Percentiles rank a stretch among this genome's conserved stretches.
These are phyloP conservation scores for Macrophya alboannulata DNA, from an alignment of 2,888 invertebrate genomes.

Conservation along the genomic window DNA sequence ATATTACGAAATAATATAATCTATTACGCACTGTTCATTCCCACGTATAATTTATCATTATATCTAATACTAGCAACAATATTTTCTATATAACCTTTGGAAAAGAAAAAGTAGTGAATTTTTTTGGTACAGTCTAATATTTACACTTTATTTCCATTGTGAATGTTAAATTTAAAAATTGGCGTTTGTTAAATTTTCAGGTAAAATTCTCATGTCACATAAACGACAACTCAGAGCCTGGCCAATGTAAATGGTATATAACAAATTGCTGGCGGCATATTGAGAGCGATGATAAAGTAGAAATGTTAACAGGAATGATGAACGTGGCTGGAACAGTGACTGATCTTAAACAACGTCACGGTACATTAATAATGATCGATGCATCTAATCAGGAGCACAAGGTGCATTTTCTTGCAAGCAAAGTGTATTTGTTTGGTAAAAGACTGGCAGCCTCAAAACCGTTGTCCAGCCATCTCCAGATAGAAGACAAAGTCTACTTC, in stretches of 20 bases:
- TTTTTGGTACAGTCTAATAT: no score
- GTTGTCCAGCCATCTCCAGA: slow-evolving; percentile 59
- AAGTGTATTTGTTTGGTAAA: slow-evolving; percentile 66
- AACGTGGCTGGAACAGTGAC: slow-evolving; percentile 61
- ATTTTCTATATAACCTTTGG: no score
- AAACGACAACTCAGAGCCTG: slow-evolving; percentile 58
- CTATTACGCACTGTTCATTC: no score
- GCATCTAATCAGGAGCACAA: slow-evolving; percentile 51
- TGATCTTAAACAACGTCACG: slow-evolving; percentile 64
- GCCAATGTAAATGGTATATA: slow-evolving; percentile 63
- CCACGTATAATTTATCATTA: no score
- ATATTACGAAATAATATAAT: not conserved
- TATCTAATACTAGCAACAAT: no score
- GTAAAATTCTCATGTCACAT: slow-evolving; percentile 68
- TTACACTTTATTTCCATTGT: not conserved
- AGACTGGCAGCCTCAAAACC: slow-evolving; percentile 65
- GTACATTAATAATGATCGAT: slow-evolving; percentile 61
- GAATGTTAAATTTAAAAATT: not conserved
- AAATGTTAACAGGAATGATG: slow-evolving; percentile 62
- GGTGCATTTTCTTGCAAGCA: slow-evolving; percentile 68
- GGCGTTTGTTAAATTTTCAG: slow-evolving; percentile 50
- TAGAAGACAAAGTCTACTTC: slow-evolving; percentile 64
- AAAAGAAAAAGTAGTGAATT: no score
- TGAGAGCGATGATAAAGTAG: slow-evolving; percentile 32
- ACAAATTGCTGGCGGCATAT: slow-evolving; percentile 63